A percentile compares a stretch with the other conserved stretches of the same genome.
Evolutionary conservation across 2,113 vertebrate species (phyloP).

Genomic region (Pluvialis apricaria): DNA sequence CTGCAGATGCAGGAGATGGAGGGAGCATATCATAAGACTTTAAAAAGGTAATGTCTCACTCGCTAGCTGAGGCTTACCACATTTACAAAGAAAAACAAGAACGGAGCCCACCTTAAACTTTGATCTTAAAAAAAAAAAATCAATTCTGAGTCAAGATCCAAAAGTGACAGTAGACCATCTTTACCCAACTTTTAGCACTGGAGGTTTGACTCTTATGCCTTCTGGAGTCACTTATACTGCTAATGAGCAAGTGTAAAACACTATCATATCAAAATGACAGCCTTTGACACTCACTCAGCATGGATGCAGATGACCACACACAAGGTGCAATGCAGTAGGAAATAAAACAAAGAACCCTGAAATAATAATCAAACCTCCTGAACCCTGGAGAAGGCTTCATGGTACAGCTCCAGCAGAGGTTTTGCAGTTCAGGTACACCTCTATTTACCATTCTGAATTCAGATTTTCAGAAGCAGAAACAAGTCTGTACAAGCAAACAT

Average conservation of each 20-base stretch:
- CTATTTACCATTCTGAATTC: not conserved
- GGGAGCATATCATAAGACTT: not conserved
- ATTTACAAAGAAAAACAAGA: not conserved
- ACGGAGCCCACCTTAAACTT: not conserved
- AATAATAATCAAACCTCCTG: not conserved
- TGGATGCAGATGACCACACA: constrained; percentile 1
- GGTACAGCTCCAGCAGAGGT: not conserved
- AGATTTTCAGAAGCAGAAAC: constrained; percentile 6
- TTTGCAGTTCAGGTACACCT: not conserved
- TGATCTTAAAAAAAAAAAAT: not conserved
- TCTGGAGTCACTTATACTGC: constrained; percentile 19
- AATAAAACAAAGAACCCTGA: not conserved
- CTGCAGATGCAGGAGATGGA: rapidly evolving
- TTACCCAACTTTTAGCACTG: not conserved
- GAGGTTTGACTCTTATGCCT: not conserved
- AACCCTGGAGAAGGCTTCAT: not conserved
- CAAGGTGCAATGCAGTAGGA: not conserved
- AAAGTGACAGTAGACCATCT: not conserved
- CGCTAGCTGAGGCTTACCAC: not conserved
- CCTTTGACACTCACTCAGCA: constrained; percentile 22
- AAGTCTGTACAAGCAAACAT: not conserved
- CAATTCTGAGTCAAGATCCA: not conserved
- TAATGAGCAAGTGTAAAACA: not conserved
- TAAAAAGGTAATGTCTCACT: not conserved
- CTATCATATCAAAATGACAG: not conserved